Evolutionary conservation across 2,797 vertebrate genomes (phyloP), one percentile per base, ranked within the genome.

Genomic region (Etheostoma perlongum): DNA sequence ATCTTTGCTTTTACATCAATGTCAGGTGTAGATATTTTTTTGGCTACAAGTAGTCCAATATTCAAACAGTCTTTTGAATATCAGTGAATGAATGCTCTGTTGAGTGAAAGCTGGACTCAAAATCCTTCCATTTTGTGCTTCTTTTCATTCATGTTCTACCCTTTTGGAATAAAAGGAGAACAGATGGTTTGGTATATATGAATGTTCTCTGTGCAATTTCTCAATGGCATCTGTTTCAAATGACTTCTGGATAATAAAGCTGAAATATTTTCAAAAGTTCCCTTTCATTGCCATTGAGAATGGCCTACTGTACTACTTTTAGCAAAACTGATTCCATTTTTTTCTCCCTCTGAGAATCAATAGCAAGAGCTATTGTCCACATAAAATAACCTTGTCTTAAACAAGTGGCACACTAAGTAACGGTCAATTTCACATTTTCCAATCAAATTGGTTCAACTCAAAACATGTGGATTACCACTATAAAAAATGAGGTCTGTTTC

Each of bases 381-480:
- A 59, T 54, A 67, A 83, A 77, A 55, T 54, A 27, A 25, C 27
- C 40, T 15, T 60, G 42, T 68, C 60, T 79, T 42, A 85, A 78
- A 75, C 25, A 23, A 62, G 21, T 40, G 4, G 40, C 36, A 51
- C 30, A 49, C 13, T 6, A 48, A 51, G 64, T 40, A 33, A 57
- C 6, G 2, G 53, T 71, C 21, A 14, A 76, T 60, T 68, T 49
- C 46, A 68, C 21, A 58, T 59, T 27, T 63, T 69, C 40, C 60
- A 54, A 67, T 75, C 47, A 44, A 60, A 48, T 47, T 7, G 19
- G 68, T 47, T 42, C 16, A 49, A n/a, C 65, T 76, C 58, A 23
- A 67, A 78, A 52, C 52, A 68, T 49, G 18, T 44, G 16, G 47
- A 48, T n/a, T 19, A 6, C 7, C 7, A 21, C 15, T 55, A 13